Conservation (phyloP, 2,113 vertebrate genomes). For the Salvelinus alpinus region DNA sequence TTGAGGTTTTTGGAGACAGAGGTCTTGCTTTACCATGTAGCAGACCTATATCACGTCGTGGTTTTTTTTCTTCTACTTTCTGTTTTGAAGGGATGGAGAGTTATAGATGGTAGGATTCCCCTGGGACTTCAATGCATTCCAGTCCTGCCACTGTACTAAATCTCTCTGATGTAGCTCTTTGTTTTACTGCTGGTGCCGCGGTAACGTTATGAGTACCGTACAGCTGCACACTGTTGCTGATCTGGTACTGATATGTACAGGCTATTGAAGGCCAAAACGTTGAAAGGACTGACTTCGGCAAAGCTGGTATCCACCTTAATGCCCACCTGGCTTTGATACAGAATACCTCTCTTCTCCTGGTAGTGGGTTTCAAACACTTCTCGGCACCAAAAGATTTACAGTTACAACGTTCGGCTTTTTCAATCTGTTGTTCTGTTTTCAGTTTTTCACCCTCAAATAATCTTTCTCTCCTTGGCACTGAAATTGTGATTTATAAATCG, state of each 20-base stretch:
- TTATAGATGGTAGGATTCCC: slow-evolving; percentile 40
- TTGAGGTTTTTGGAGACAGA: slow-evolving; percentile 43
- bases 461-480: not conserved
- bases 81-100: slow-evolving; percentile 42
- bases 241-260: slow-evolving; percentile 42
- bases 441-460: not conserved
- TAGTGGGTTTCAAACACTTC: too few relatives aligned
- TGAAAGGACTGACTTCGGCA: slow-evolving; percentile 41
- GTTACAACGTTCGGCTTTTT: not conserved
- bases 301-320: not conserved
- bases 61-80: slow-evolving; percentile 39
- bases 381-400: too few relatives aligned
- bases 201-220: slow-evolving; percentile 56
- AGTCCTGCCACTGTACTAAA: slow-evolving; percentile 41
- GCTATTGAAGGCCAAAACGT: slow-evolving; percentile 57
- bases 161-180: not conserved
- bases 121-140: slow-evolving; percentile 42
- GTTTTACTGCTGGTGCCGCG: slow-evolving; percentile 41
- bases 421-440: not conserved
- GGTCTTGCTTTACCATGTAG: not conserved
- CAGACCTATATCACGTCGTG: slow-evolving; percentile 41
- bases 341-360: slow-evolving; percentile 27
- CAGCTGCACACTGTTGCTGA: slow-evolving; percentile 49
- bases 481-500: not conserved
- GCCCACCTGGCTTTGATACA: slow-evolving; percentile 48